phyloP scores from a whole-genome alignment of 2,888 invertebrate genomes.

The Protodeltote pygarga region DNA sequence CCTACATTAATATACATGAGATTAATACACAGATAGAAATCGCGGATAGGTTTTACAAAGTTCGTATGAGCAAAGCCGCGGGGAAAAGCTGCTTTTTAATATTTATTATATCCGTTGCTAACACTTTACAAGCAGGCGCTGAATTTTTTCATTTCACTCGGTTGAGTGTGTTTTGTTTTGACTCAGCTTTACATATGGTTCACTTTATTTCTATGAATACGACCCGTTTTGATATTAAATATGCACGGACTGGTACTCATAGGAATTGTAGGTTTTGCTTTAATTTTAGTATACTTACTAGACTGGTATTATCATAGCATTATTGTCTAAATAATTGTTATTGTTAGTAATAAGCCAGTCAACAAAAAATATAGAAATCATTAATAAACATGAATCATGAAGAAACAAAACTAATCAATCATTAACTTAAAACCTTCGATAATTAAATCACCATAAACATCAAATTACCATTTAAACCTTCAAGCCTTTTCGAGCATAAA shows the following conservation, averaged over 20 bases:
- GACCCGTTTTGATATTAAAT: background rate
- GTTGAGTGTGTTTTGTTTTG: slow-evolving; percentile 7
- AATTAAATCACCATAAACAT: slow-evolving; percentile 18
- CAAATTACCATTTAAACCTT: slow-evolving; percentile 26
- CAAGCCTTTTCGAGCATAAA: slow-evolving; percentile 7
- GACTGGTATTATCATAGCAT: no score
- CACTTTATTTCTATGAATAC: slow-evolving; percentile 14
- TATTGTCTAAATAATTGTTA: no score
- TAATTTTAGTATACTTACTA: no score
- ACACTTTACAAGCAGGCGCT: slow-evolving; percentile 14
- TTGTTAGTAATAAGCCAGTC: no score
- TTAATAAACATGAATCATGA: no score
- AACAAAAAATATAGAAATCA: no score
- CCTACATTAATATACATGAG: slow-evolving; percentile 8
- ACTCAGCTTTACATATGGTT: slow-evolving; percentile 10
- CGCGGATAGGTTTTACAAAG: slow-evolving; percentile 1
- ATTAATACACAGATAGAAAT: slow-evolving; percentile 4
- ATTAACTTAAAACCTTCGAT: slow-evolving; percentile 2
- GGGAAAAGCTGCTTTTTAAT: slow-evolving; percentile 28
- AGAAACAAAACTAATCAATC: background rate
- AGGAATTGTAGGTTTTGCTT: no score
- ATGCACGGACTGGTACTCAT: no score
- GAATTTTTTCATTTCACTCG: slow-evolving; percentile 25
- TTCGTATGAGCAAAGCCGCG: slow-evolving; percentile 6
- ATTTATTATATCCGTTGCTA: slow-evolving; percentile 31